A percentile compares a stretch with the other conserved stretches of the same genome.
Conservation (phyloP, 2,888 invertebrate species). For the Microplitis manilae region DNA sequence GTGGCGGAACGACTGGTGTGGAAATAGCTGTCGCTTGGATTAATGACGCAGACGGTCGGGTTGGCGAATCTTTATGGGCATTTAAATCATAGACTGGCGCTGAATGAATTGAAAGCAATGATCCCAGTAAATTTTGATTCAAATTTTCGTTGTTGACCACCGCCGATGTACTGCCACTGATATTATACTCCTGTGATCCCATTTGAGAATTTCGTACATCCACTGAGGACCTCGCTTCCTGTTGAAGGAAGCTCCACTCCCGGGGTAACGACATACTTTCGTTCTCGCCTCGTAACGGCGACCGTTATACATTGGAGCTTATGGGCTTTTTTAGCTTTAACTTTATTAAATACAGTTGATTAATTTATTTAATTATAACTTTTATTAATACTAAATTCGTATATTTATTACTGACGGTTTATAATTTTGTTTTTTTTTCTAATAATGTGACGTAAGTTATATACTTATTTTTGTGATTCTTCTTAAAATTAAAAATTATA, state of each 20-base stretch:
- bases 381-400: not conserved
- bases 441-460: not conserved
- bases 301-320: constrained; percentile 70
- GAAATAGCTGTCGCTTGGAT: constrained; percentile 71
- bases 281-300: constrained; percentile 60
- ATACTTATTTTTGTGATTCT: not conserved
- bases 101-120: constrained; percentile 80
- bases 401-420: not conserved
- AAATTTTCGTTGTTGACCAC: constrained; percentile 66
- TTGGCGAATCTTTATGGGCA: constrained; percentile 56
- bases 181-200: constrained; percentile 65
- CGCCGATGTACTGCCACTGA: constrained; percentile 54
- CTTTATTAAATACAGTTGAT: not conserved
- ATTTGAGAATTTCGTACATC: constrained; percentile 56
- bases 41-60: constrained; percentile 72
- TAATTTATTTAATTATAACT: constrained; percentile 8
- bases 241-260: constrained; percentile 74
- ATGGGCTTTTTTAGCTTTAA: constrained; percentile 43
- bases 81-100: constrained; percentile 74
- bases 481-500: not conserved
- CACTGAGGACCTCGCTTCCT: constrained; percentile 72
- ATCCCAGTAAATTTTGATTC: constrained; percentile 74
- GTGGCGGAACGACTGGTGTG: constrained; percentile 68
- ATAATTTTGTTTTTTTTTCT: not conserved
- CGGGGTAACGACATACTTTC: constrained; percentile 76